Evolutionary conservation across 53 echinoderm and acorn worm species (phyloP).

Genomic region (Holothuria scabra): DNA sequence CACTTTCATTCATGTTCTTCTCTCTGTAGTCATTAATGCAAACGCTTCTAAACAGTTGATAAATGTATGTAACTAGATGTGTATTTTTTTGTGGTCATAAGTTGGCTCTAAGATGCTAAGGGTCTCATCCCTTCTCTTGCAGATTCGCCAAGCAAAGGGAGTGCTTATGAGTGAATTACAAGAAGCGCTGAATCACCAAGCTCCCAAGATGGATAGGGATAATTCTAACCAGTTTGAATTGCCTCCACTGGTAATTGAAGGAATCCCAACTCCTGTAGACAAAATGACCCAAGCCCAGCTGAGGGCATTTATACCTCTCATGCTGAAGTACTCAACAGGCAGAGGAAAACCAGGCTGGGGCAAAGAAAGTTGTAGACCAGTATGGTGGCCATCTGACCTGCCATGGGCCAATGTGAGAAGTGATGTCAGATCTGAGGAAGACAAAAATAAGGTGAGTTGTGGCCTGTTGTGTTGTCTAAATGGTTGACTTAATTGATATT

Average conservation of each 20-base stretch:
- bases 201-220: slow-evolving; percentile 70
- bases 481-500: not conserved
- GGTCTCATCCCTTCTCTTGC: not conserved
- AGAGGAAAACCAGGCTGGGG: slow-evolving; percentile 99
- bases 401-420: slow-evolving; percentile 99
- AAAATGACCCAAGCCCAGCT: slow-evolving; percentile 99
- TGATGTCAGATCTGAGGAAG: slow-evolving; percentile 90
- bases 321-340: slow-evolving; percentile 98
- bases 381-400: slow-evolving; percentile 98
- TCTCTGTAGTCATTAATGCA: too few species aligned
- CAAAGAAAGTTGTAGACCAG: slow-evolving; percentile 95
- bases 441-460: slow-evolving; percentile 81
- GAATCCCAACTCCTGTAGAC: slow-evolving; percentile 96
- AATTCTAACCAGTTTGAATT: slow-evolving; percentile 90
- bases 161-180: slow-evolving; percentile 84
- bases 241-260: slow-evolving; percentile 92
- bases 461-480: too few species aligned
- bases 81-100: too few species aligned
- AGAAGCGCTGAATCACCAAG: slow-evolving; percentile 85
- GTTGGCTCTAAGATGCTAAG: too few species aligned
- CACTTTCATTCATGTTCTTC: too few species aligned
- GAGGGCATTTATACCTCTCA: slow-evolving; percentile 93
- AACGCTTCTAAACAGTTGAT: too few species aligned
- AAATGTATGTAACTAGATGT: too few species aligned
- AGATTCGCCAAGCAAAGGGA: slow-evolving; percentile 87